Evolutionary conservation across 2,113 vertebrate species (phyloP).

Genomic region (Sarotherodon lohbergeri): DNA sequence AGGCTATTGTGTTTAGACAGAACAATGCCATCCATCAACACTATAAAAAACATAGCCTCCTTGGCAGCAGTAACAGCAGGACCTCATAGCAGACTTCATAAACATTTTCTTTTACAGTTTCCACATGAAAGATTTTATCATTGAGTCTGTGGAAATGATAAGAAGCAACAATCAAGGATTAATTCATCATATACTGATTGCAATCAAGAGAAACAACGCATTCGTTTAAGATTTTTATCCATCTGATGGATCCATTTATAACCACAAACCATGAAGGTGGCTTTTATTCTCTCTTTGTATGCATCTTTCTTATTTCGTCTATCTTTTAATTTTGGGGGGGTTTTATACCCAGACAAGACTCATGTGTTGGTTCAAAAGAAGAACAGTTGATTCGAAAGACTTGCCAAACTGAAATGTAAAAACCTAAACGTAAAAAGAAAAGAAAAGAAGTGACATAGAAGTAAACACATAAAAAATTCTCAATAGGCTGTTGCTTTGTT

Average conservation of each 20-base stretch:
- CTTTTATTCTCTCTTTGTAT: not conserved
- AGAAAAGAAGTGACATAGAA: not conserved
- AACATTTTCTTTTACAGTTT: not conserved
- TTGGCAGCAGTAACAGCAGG: no score
- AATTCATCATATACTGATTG: not conserved
- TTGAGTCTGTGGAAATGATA: not conserved
- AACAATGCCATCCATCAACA: no score
- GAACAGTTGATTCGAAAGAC: not conserved
- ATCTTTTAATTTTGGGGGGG: not conserved
- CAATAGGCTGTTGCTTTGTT: not conserved
- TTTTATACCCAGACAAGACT: not conserved
- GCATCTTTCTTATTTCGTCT: not conserved
- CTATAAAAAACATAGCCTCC: no score
- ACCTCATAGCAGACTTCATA: no score
- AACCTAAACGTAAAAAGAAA: not conserved
- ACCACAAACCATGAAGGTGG: not conserved
- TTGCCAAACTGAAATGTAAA: not conserved
- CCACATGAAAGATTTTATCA: not conserved
- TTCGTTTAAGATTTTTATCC: not conserved
- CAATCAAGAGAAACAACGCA: not conserved
- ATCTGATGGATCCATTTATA: not conserved
- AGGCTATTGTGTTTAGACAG: no score
- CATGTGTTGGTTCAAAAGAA: not conserved
- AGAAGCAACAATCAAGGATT: not conserved
- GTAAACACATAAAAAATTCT: not conserved